Conservation (phyloP, 2,797 vertebrate species). For the Enteromius argenteus region DNA sequence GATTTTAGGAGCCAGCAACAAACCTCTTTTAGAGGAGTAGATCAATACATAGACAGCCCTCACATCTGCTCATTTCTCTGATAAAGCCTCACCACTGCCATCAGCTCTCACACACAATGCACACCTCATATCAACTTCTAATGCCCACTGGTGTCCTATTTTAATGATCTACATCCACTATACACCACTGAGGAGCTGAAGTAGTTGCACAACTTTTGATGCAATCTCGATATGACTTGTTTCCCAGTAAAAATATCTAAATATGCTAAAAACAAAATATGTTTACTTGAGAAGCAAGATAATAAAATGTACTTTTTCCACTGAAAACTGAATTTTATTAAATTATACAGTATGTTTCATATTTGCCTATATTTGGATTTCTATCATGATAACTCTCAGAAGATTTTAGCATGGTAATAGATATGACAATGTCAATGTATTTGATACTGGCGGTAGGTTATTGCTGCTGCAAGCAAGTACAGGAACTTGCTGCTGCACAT, state of each 20-base stretch:
- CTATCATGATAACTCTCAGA: too few relatives aligned
- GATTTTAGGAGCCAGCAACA: slow-evolving; percentile 37
- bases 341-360: too few relatives aligned
- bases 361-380: too few relatives aligned
- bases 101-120: slow-evolving; percentile 6
- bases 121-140: slow-evolving; percentile 14
- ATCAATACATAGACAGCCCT: slow-evolving; percentile 47
- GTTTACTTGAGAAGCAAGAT: not conserved
- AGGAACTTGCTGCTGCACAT: too few relatives aligned
- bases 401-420: too few relatives aligned
- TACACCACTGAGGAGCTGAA: not conserved
- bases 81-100: slow-evolving; percentile 37
- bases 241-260: not conserved
- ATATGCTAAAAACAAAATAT: not conserved
- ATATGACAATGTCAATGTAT: too few relatives aligned
- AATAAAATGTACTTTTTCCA: not conserved
- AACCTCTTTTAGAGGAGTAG: slow-evolving; percentile 21
- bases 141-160: slow-evolving; percentile 1
- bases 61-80: slow-evolving; percentile 44
- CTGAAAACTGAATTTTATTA: not conserved
- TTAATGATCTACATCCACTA: slow-evolving; percentile 28
- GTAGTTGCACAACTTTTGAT: not conserved
- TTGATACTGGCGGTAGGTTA: too few relatives aligned
- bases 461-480: too few relatives aligned
- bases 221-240: not conserved